These are phyloP conservation scores for Lacerta bilineata DNA, from an alignment of 2,797 vertebrate genomes.

Conservation along the genomic window DNA sequence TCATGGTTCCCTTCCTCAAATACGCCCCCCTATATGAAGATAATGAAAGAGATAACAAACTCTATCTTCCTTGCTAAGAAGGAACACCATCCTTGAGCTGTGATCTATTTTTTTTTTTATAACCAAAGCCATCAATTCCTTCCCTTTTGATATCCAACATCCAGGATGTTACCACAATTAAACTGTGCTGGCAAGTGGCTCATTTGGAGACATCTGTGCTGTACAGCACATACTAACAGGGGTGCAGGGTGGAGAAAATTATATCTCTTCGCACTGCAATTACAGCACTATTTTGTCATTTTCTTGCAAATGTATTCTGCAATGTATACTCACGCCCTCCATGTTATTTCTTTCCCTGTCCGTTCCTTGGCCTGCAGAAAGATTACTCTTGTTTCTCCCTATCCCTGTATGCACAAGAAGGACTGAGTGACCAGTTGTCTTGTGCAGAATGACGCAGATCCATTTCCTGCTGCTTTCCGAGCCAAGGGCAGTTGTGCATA, in stretches of 20 bases:
- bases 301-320: slow-evolving; percentile 13
- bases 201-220: slow-evolving; percentile 63
- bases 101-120: background rate
- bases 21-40: fast-evolving
- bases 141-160: slow-evolving; percentile 36
- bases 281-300: slow-evolving; percentile 56
- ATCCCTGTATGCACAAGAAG: background rate
- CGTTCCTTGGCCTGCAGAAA: fast-evolving
- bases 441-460: fast-evolving
- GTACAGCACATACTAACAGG: slow-evolving; percentile 7
- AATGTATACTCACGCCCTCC: background rate
- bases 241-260: slow-evolving; percentile 31
- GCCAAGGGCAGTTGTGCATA: fast-evolving
- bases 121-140: slow-evolving; percentile 31
- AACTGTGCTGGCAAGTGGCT: slow-evolving; percentile 57
- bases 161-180: slow-evolving; percentile 47
- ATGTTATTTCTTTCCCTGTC: background rate
- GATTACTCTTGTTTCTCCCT: fast-evolving
- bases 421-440: slow-evolving; percentile 7
- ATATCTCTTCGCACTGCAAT: slow-evolving; percentile 63
- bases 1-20: slow-evolving; percentile 5
- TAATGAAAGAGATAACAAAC: slow-evolving; percentile 32
- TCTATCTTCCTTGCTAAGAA: slow-evolving; percentile 38
- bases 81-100: slow-evolving; percentile 40
- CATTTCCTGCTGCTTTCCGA: slow-evolving; percentile 16